phyloP scores from a whole-genome alignment of 1,140 invertebrate genomes.

The Microvelia longipes region DNA sequence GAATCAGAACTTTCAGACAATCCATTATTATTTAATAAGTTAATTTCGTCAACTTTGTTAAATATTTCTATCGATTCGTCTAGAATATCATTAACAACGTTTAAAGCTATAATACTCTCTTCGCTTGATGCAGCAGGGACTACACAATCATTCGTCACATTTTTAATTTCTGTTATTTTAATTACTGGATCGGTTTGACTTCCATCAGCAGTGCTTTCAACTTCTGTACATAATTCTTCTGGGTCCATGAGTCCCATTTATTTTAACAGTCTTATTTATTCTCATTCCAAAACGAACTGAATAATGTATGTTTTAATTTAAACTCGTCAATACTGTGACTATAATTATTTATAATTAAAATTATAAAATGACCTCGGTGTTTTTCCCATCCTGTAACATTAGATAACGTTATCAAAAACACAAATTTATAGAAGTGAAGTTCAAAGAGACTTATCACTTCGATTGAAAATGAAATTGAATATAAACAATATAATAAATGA shows the following conservation, averaged over 20 bases:
- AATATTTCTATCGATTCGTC: not conserved
- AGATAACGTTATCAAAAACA: not conserved
- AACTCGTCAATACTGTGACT: not conserved
- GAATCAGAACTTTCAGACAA: no score
- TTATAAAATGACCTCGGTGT: not conserved
- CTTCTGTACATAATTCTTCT: not conserved
- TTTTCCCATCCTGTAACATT: not conserved
- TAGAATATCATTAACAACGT: not conserved
- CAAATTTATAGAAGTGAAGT: no score
- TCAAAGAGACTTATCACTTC: no score
- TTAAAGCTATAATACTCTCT: not conserved
- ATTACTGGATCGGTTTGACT: not conserved
- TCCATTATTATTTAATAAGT: not conserved
- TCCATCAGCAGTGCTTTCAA: not conserved
- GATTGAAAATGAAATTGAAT: no score
- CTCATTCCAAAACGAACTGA: not conserved
- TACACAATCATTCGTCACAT: not conserved
- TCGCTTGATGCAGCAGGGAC: not conserved
- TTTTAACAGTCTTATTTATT: not conserved
- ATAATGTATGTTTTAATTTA: no score
- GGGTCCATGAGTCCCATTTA: not conserved
- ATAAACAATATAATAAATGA: no score
- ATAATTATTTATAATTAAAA: not conserved
- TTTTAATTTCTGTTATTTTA: not conserved
- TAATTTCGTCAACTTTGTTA: not conserved